A percentile compares a stretch with the other conserved stretches of the same genome.
These are phyloP conservation scores for Molossus molossus DNA, from an alignment of 2,797 vertebrate species.

Conservation along the genomic window DNA sequence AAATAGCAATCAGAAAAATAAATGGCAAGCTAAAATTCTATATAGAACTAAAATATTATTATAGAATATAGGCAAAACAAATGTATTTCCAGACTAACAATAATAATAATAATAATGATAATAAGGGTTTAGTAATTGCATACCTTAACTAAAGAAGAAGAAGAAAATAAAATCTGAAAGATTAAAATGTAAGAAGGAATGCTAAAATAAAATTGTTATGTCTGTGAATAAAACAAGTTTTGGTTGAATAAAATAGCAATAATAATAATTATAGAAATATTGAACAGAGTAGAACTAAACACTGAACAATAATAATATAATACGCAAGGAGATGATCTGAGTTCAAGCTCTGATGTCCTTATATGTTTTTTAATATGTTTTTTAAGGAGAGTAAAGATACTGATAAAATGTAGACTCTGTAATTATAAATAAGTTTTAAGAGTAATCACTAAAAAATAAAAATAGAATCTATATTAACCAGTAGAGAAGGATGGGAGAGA, in stretches of 20 bases:
- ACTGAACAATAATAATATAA: not conserved
- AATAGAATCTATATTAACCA: not conserved
- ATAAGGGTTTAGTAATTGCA: not conserved
- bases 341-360: slow-evolving; percentile 16
- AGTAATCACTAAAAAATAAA: slow-evolving; percentile 1
- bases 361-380: not conserved
- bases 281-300: not conserved
- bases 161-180: slow-evolving; percentile 26
- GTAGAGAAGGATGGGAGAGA: not conserved
- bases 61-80: not conserved
- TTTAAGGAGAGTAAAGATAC: not conserved
- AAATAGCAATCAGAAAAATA: slow-evolving; percentile 44
- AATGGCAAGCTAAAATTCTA: slow-evolving; percentile 12
- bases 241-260: not conserved
- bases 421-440: not conserved
- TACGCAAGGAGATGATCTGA: not conserved
- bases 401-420: slow-evolving; percentile 2
- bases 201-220: not conserved
- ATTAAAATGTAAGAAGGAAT: slow-evolving; percentile 23
- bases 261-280: not conserved
- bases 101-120: not conserved
- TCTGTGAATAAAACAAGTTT: not conserved
- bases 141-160: not conserved
- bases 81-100: not conserved
- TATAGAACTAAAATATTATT: not conserved